phyloP scores from a whole-genome alignment of 1,140 invertebrate species.

The Apis dorsata region DNA sequence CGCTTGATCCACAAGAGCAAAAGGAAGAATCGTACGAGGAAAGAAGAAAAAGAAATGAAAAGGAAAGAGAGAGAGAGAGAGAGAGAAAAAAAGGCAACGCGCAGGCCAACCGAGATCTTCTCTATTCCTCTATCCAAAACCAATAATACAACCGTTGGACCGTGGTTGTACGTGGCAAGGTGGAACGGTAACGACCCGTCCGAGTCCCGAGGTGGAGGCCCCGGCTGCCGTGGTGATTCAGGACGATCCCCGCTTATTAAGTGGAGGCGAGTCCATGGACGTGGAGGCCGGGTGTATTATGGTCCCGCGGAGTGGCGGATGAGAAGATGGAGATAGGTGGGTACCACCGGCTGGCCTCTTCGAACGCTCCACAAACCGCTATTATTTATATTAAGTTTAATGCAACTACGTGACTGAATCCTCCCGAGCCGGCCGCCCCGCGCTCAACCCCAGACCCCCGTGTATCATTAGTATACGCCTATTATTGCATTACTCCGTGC shows the following conservation, averaged over 20 bases:
- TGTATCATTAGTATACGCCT: constrained; percentile 81
- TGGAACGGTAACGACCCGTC: constrained; percentile 60
- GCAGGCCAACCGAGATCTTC: background rate
- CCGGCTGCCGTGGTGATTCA: constrained; percentile 75
- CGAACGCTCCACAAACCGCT: constrained; percentile 79
- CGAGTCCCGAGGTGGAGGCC: constrained; percentile 45
- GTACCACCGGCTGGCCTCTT: constrained; percentile 67
- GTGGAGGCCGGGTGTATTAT: constrained; percentile 76
- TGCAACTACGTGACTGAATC: constrained; percentile 81
- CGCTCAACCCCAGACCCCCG: constrained; percentile 59
- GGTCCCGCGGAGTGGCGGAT: constrained; percentile 64
- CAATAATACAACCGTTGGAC: constrained; percentile 56
- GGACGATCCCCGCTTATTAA: constrained; percentile 79
- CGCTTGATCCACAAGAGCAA: no score
- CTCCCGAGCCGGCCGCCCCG: constrained; percentile 54
- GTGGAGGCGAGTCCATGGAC: constrained; percentile 76
- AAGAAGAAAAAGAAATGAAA: no score
- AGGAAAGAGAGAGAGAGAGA: background rate
- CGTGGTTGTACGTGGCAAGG: constrained; percentile 26
- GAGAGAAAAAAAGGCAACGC: background rate
- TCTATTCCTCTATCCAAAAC: constrained; percentile 54
- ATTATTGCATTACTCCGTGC: constrained; percentile 78
- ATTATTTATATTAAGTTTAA: constrained; percentile 82
- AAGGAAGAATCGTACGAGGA: no score
- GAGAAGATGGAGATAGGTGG: constrained; percentile 78